Percentiles rank a stretch among this genome's conserved stretches.
phyloP scores from a whole-genome alignment of 2,888 invertebrate genomes.

The Campoletis raptor region DNA sequence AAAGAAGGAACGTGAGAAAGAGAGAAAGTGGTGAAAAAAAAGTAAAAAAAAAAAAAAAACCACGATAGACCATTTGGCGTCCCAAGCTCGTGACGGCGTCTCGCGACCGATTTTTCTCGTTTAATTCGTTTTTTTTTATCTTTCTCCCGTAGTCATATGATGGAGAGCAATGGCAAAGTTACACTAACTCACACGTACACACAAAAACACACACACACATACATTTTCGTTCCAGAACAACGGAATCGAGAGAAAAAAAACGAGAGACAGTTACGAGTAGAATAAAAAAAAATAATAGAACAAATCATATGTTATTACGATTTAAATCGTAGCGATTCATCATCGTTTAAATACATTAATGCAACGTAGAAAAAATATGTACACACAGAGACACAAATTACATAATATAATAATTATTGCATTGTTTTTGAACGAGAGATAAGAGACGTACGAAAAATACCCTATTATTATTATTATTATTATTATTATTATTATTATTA shows the following conservation, averaged over 20 bases:
- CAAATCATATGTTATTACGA: slow-evolving; percentile 8
- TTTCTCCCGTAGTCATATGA: slow-evolving; percentile 31
- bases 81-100: neutral
- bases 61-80: neutral
- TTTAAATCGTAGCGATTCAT: neutral
- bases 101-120: slow-evolving; percentile 16
- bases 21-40: neutral
- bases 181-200: neutral
- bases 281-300: neutral
- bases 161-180: neutral
- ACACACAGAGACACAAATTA: slow-evolving; percentile 33
- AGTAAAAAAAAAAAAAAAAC: no score
- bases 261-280: neutral
- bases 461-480: slow-evolving; percentile 46
- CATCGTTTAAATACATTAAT: neutral
- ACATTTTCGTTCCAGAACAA: neutral
- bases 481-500: slow-evolving; percentile 59
- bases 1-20: neutral
- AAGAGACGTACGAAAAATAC: slow-evolving; percentile 53
- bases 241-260: slow-evolving; percentile 5
- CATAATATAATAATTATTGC: slow-evolving; percentile 55
- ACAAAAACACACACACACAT: neutral
- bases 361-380: slow-evolving; percentile 42
- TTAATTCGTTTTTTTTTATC: slow-evolving; percentile 25
- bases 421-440: slow-evolving; percentile 63